A percentile compares a stretch with the other conserved stretches of the same genome.
Conservation (phyloP, 2,113 vertebrate species). For the Accipiter cooperii region DNA sequence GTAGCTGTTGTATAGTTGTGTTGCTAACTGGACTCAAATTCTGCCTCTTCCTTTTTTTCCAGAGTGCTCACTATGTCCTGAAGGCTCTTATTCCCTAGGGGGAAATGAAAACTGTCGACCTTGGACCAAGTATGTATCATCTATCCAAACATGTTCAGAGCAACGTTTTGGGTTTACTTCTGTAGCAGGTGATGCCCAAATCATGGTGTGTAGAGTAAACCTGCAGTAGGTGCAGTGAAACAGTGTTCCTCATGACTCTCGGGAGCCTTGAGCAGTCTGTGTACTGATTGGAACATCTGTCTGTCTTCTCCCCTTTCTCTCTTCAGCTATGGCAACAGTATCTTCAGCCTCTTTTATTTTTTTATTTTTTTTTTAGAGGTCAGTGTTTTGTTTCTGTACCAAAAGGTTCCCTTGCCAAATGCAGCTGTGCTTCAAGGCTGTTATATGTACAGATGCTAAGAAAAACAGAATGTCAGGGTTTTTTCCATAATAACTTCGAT, state of each 20-base stretch:
- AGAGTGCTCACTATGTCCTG: slow-evolving; percentile 65
- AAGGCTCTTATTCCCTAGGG: slow-evolving; percentile 63
- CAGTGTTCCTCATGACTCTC: not conserved
- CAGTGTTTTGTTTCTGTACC: not conserved
- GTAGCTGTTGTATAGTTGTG: not conserved
- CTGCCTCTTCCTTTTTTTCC: not conserved
- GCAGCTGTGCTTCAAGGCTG: not conserved
- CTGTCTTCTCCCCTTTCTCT: not conserved
- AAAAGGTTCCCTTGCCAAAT: not conserved
- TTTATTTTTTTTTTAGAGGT: not conserved
- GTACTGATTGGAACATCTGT: not conserved
- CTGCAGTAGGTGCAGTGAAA: not conserved
- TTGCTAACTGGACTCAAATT: not conserved
- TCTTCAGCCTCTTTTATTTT: not conserved
- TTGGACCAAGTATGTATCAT: slow-evolving; percentile 72
- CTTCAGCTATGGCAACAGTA: not conserved
- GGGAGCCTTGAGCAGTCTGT: not conserved
- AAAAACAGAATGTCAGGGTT: not conserved
- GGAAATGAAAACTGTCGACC: slow-evolving; percentile 51
- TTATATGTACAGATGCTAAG: not conserved
- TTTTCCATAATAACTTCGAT: not conserved
- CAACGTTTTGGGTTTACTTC: not conserved
- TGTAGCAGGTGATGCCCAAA: not conserved
- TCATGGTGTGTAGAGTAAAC: not conserved
- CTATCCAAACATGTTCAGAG: not conserved